These are phyloP conservation scores for Cephus pygmeus DNA, from an alignment of 2,888 invertebrate genomes.

Conservation along the genomic window DNA sequence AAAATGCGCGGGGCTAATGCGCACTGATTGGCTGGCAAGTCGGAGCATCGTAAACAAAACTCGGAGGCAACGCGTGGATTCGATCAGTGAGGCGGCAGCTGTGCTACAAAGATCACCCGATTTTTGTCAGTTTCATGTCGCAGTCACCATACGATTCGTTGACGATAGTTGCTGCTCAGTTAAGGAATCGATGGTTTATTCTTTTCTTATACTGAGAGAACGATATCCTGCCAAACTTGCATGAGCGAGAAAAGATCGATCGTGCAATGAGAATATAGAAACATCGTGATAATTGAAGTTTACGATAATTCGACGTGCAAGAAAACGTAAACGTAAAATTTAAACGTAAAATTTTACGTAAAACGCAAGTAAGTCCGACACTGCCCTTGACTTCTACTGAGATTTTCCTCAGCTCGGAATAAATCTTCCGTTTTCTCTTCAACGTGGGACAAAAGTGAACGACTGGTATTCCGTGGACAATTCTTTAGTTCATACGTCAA, in stretches of 20 bases:
- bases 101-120: slow-evolving; percentile 29
- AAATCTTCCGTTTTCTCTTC: neutral
- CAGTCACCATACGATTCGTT: slow-evolving; percentile 20
- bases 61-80: slow-evolving; percentile 50
- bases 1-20: slow-evolving; percentile 33
- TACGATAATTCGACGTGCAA: neutral
- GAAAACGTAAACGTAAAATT: no score
- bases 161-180: neutral
- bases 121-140: slow-evolving; percentile 18
- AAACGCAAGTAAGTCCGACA: neutral
- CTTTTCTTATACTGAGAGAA: neutral
- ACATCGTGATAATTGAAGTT: neutral
- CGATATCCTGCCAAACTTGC: neutral
- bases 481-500: neutral
- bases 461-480: neutral
- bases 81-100: slow-evolving; percentile 55
- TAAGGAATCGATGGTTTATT: neutral
- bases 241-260: neutral
- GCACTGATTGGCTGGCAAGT: slow-evolving; percentile 19
- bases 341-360: neutral
- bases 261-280: neutral
- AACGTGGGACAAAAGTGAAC: neutral
- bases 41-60: slow-evolving; percentile 54
- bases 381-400: neutral
- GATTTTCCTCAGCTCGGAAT: neutral